Evolutionary conservation across 2,113 vertebrate genomes (phyloP).

Genomic region (Eulemur rufifrons): DNA sequence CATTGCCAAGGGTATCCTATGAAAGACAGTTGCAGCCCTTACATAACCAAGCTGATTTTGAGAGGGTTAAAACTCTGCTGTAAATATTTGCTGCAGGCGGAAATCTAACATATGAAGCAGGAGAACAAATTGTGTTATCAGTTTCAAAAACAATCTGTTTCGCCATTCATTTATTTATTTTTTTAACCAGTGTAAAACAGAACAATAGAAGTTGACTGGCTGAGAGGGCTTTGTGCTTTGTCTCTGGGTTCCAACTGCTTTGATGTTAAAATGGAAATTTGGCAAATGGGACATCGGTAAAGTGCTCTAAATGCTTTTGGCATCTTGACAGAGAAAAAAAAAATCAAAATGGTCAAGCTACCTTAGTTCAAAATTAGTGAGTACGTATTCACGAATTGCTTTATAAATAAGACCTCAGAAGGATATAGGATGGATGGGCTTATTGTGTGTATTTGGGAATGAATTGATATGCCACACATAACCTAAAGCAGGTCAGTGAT

Average conservation of each 20-base stretch:
- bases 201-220: conserved; percentile 60
- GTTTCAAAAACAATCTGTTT: conserved; percentile 79
- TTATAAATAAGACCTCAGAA: conserved; percentile 54
- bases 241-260: conserved; percentile 68
- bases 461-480: not conserved
- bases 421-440: not conserved
- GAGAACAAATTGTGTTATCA: conserved; percentile 71
- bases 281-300: conserved; percentile 64
- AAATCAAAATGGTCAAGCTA: conserved; percentile 65
- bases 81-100: conserved; percentile 67
- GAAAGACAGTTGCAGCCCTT: not conserved
- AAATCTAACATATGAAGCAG: conserved; percentile 78
- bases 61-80: conserved; percentile 74
- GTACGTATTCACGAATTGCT: not conserved
- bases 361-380: conserved; percentile 43
- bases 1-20: not conserved
- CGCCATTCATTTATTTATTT: conserved; percentile 74
- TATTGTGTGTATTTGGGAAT: not conserved
- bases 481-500: conserved; percentile 50
- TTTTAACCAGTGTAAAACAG: conserved; percentile 57
- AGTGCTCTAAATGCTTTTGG: conserved; percentile 73
- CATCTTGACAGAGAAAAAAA: conserved; percentile 69
- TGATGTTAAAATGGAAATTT: conserved; percentile 72
- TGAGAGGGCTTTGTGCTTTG: conserved; percentile 65
- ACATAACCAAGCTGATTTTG: conserved; percentile 59